Evolutionary conservation across 2,888 invertebrate species (phyloP).

Genomic region (Venustoraphidia nigricollis): DNA sequence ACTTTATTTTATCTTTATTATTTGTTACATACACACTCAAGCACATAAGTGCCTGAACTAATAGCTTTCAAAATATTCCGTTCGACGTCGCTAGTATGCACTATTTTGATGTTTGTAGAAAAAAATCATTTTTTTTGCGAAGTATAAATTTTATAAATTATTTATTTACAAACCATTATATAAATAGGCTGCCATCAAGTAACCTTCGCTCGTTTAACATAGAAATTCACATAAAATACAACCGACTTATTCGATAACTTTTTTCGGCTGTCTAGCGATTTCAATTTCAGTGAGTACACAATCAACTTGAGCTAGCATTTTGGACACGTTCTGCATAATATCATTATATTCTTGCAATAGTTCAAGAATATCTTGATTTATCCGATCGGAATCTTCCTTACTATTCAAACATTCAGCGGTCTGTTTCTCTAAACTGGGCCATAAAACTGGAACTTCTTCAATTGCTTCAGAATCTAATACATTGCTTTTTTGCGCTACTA

Average conservation of each 20-base stretch:
- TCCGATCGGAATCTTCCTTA: conserved; percentile 24
- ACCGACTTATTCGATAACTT: conserved; percentile 14
- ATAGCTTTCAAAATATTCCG: no score
- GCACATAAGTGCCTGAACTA: no score
- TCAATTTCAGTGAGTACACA: conserved; percentile 28
- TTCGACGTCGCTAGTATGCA: no score
- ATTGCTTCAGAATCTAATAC: conserved; percentile 28
- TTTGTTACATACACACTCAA: no score
- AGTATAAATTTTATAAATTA: no score
- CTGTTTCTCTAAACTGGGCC: conserved; percentile 26
- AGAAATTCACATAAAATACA: conserved; percentile 14
- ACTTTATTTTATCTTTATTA: no score
- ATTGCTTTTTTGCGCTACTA: conserved; percentile 26
- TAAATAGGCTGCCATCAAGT: neutral
- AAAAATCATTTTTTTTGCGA: no score
- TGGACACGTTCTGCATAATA: conserved; percentile 29
- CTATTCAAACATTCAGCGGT: conserved; percentile 25
- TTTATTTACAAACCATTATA: no score
- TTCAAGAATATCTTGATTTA: conserved; percentile 25
- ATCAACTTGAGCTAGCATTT: conserved; percentile 30
- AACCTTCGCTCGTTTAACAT: neutral
- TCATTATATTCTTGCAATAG: conserved; percentile 31
- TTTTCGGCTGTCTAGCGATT: conserved; percentile 24
- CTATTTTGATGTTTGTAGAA: no score
- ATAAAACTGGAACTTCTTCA: conserved; percentile 26